phyloP scores from a whole-genome alignment of 1,140 invertebrate species.

The Aphidius ervi region DNA sequence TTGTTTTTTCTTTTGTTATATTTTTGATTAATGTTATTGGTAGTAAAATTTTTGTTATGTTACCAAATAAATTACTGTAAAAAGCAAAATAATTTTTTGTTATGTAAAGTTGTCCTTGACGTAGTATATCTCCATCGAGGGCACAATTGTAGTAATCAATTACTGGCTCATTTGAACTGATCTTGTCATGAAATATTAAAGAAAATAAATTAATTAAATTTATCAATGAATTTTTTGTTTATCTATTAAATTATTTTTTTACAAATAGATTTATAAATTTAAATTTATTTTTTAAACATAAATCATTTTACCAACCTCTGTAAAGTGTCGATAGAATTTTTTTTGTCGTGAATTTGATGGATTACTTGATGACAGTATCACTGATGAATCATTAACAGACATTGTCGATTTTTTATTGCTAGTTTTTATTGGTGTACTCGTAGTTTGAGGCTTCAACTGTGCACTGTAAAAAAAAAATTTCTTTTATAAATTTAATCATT shows the following conservation, averaged over 20 bases:
- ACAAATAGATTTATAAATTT: constrained; percentile 13
- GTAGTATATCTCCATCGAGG: constrained; percentile 83
- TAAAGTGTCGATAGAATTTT: constrained; percentile 48
- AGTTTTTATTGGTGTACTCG: constrained; percentile 47
- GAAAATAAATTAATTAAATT: constrained; percentile 38
- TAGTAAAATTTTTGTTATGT: constrained; percentile 84
- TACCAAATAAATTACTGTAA: constrained; percentile 91
- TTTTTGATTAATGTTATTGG: constrained; percentile 75
- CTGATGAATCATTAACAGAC: constrained; percentile 41
- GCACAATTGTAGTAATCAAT: constrained; percentile 90
- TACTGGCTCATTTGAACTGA: constrained; percentile 70
- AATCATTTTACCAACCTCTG: constrained; percentile 35
- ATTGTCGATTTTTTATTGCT: constrained; percentile 32
- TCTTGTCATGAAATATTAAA: constrained; percentile 51
- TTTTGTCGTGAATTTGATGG: constrained; percentile 46
- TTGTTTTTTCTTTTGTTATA: constrained; percentile 88
- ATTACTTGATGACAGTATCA: constrained; percentile 40
- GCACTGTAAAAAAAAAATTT: constrained; percentile 29
- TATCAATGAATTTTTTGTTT: constrained; percentile 27
- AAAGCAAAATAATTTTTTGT: constrained; percentile 92
- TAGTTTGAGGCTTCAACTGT: constrained; percentile 46
- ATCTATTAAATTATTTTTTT: neutral
- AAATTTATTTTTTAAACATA: neutral
- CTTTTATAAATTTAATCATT: neutral
- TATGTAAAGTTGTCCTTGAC: constrained; percentile 89